These are phyloP conservation scores for Thunnus albacares DNA, from an alignment of 2,797 vertebrate genomes.

Conservation along the genomic window DNA sequence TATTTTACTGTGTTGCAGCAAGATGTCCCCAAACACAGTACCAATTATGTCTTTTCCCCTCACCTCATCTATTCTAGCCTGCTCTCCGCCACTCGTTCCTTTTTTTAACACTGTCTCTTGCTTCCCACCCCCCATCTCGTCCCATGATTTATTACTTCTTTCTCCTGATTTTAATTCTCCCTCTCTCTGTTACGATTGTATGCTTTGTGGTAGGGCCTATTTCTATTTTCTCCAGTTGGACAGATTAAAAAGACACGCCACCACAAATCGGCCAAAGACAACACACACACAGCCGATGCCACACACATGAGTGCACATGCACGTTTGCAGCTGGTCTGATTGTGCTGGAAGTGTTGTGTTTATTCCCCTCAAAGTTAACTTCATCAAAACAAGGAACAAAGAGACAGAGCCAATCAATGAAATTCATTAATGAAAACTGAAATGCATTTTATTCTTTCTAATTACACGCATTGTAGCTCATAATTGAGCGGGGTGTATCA, in stretches of 20 bases:
- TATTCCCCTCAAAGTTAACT: constrained; percentile 83
- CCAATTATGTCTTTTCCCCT: constrained; percentile 72
- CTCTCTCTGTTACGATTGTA: constrained; percentile 52
- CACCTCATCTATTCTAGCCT: constrained; percentile 71
- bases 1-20: constrained; percentile 70
- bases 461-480: constrained; percentile 88
- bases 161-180: constrained; percentile 69
- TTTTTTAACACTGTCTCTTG: constrained; percentile 59
- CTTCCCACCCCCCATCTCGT: constrained; percentile 28
- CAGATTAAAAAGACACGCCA: constrained; percentile 74
- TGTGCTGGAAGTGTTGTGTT: constrained; percentile 77
- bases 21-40: constrained; percentile 72
- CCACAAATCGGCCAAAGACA: constrained; percentile 70
- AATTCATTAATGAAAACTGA: constrained; percentile 86
- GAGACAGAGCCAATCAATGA: constrained; percentile 84
- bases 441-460: constrained; percentile 87
- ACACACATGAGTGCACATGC: constrained; percentile 51
- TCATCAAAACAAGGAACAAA: constrained; percentile 84
- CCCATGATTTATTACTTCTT: constrained; percentile 77
- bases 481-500: constrained; percentile 84
- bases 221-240: constrained; percentile 76
- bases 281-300: constrained; percentile 38
- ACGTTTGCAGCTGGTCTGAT: constrained; percentile 52
- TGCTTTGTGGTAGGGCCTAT: constrained; percentile 68
- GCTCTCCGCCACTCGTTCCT: constrained; percentile 40